Evolutionary conservation across 2,797 vertebrate species (phyloP).

Genomic region (Mergus octosetaceus): DNA sequence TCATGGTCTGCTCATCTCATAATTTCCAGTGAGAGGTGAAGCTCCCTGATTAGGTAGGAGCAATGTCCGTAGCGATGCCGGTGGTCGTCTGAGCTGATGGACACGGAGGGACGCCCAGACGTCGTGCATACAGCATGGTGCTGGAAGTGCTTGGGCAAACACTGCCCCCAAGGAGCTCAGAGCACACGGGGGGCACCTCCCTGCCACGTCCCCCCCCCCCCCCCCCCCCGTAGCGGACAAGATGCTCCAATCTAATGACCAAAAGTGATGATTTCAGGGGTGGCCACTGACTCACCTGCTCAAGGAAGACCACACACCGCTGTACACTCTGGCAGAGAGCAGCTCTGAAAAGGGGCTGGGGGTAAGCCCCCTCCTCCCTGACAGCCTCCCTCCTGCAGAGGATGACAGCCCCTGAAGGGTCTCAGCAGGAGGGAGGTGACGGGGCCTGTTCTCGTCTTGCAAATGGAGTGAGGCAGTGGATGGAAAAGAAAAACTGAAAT

Average conservation of each 20-base stretch:
- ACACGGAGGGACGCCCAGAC: neutral
- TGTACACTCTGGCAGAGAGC: neutral
- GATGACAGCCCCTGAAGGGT: neutral
- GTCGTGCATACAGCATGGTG: accelerated
- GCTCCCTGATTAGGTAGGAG: neutral
- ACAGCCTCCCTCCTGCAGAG: neutral
- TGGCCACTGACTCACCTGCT: neutral
- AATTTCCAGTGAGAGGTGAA: neutral
- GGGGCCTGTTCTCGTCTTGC: neutral
- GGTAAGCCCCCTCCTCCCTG: neutral
- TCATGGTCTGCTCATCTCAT: neutral
- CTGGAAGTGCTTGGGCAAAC: neutral
- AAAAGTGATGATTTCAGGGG: neutral
- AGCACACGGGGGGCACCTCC: neutral
- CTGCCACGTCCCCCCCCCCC: neutral
- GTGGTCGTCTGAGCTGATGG: neutral
- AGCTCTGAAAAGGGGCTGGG: neutral
- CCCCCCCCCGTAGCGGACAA: neutral
- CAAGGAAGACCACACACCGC: neutral
- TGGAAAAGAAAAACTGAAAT: neutral
- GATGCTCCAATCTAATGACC: neutral
- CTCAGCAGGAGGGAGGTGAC: neutral
- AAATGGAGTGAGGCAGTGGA: neutral
- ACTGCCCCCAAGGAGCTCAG: neutral
- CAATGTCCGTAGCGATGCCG: neutral